phyloP scores from a whole-genome alignment of 2,113 vertebrate genomes.

The Pluvianellus socialis region DNA sequence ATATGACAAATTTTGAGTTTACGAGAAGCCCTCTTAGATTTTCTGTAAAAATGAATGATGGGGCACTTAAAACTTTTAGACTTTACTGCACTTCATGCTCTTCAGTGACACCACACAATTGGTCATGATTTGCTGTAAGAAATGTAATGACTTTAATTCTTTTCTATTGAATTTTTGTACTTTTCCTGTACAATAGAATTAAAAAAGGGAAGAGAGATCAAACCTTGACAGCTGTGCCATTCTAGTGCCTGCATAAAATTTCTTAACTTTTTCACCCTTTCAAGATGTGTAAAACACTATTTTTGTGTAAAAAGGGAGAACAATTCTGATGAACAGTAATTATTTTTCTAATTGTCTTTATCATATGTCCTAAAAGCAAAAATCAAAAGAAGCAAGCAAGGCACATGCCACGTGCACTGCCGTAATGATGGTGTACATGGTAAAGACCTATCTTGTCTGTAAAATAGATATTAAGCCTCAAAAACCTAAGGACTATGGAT shows the following conservation, averaged over 20 bases:
- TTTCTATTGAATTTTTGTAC: neutral
- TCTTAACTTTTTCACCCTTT: neutral
- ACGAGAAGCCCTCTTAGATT: neutral
- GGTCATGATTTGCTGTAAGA: slow-evolving; percentile 15
- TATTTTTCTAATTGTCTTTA: neutral
- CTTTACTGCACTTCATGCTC: neutral
- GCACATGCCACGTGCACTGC: neutral
- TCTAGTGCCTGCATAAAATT: neutral
- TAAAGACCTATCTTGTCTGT: neutral
- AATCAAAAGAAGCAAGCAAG: neutral
- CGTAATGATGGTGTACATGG: neutral
- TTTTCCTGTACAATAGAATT: neutral
- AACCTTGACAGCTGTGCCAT: neutral
- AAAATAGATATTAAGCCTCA: neutral
- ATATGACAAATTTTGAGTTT: neutral
- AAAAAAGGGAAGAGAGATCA: neutral
- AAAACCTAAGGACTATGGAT: neutral
- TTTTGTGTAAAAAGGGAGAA: neutral
- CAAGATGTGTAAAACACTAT: neutral
- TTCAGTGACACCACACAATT: neutral
- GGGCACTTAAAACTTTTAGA: slow-evolving; percentile 22
- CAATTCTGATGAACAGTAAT: neutral
- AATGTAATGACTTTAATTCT: slow-evolving; percentile 41
- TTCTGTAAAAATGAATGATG: slow-evolving; percentile 42
- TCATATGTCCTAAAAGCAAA: neutral